A percentile compares a stretch with the other conserved stretches of the same genome.
These are phyloP conservation scores for Physella acuta DNA, from an alignment of 1,140 invertebrate species.

Conservation along the genomic window DNA sequence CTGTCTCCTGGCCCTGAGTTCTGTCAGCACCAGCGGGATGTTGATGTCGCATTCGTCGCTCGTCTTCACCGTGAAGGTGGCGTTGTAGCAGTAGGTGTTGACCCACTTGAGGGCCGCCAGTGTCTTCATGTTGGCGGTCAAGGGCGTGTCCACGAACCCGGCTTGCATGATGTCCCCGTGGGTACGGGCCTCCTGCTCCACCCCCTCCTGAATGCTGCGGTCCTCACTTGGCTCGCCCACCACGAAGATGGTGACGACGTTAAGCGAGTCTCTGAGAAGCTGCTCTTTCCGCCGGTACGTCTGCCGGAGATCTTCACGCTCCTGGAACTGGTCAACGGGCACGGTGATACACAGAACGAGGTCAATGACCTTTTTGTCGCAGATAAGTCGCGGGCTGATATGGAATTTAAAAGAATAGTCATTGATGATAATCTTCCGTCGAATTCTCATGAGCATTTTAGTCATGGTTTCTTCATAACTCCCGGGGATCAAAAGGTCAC, in stretches of 20 bases:
- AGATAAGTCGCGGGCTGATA: not conserved
- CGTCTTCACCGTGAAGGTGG: slow-evolving; percentile 3
- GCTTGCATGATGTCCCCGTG: slow-evolving; percentile 11
- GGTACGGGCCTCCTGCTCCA: not conserved
- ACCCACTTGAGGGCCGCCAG: slow-evolving; percentile 5
- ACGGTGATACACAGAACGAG: not conserved
- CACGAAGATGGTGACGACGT: not conserved
- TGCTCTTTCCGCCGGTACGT: not conserved
- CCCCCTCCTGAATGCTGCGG: not conserved
- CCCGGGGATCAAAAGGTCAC: not conserved
- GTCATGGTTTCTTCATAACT: not conserved
- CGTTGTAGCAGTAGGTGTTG: not conserved
- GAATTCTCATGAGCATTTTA: not conserved
- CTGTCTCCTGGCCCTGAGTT: not conserved
- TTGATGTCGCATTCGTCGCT: slow-evolving; percentile 6
- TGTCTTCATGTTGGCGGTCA: slow-evolving; percentile 5
- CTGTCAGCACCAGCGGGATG: slow-evolving; percentile 7
- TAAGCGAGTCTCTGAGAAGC: not conserved
- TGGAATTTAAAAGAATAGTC: not conserved
- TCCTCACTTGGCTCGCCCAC: not conserved
- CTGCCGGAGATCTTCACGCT: not conserved
- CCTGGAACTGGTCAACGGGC: not conserved
- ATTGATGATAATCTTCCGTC: slow-evolving; percentile 2
- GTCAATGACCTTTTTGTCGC: not conserved
- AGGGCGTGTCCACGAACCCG: not conserved